These are phyloP conservation scores for Acipenser ruthenus DNA, from an alignment of 2,797 vertebrate genomes.

Conservation along the genomic window DNA sequence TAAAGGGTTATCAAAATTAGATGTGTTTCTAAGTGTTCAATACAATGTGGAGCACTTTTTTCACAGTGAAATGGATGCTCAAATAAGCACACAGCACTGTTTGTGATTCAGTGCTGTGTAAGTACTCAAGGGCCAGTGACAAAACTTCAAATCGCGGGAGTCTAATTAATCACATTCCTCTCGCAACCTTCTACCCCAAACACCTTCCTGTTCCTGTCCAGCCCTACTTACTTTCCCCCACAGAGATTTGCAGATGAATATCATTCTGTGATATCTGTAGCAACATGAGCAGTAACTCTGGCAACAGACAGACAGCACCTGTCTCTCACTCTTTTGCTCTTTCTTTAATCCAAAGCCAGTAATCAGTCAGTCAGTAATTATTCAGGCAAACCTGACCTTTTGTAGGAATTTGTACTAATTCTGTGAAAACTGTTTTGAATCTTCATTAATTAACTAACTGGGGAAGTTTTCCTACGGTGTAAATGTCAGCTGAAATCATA, in stretches of 20 bases:
- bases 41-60: too few relatives aligned
- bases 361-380: slow-evolving; percentile 14
- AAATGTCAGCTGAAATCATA: slow-evolving; percentile 31
- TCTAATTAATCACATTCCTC: not conserved
- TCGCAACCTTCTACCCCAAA: not conserved
- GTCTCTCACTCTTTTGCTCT: not conserved
- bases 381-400: slow-evolving; percentile 26
- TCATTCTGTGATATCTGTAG: not conserved
- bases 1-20: too few relatives aligned
- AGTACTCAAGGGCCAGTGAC: not conserved
- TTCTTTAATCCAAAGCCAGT: not conserved
- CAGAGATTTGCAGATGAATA: slow-evolving; percentile 1
- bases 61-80: too few relatives aligned
- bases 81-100: too few relatives aligned
- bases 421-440: slow-evolving; percentile 23
- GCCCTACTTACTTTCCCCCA: not conserved
- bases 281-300: not conserved
- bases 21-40: too few relatives aligned
- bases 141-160: not conserved
- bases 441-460: slow-evolving; percentile 26
- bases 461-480: slow-evolving; percentile 21
- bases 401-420: slow-evolving; percentile 24
- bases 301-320: not conserved
- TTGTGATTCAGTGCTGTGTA: too few relatives aligned
- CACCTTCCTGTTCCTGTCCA: not conserved